Conservation (phyloP, 1,140 invertebrate species). For the Proctacanthus coquilletti region DNA sequence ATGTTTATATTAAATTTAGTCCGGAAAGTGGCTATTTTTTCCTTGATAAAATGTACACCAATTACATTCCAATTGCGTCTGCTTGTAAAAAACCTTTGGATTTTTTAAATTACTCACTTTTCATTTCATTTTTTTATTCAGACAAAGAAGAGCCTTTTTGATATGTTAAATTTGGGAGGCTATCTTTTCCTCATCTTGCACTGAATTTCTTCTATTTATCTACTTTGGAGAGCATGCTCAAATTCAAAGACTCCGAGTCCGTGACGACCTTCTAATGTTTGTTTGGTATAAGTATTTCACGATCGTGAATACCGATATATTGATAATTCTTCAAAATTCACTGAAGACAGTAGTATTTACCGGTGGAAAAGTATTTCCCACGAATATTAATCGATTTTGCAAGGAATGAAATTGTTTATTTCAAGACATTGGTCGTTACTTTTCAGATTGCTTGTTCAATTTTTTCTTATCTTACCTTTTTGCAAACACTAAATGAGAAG, state of each 20-base stretch:
- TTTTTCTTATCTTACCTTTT: no score
- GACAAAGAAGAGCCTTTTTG: no score
- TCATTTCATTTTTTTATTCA: no score
- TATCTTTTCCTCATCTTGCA: background rate
- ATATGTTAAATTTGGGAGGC: no score
- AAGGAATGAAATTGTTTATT: no score
- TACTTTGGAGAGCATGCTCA: constrained; percentile 22
- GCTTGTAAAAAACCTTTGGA: no score
- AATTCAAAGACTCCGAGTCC: constrained; percentile 21
- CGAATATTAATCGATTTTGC: constrained; percentile 21
- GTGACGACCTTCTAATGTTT: constrained; percentile 11
- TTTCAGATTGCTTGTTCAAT: no score
- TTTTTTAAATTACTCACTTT: no score
- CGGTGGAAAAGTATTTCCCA: constrained; percentile 18
- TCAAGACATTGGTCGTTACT: no score
- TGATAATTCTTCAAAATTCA: constrained; percentile 11
- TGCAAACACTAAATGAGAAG: no score
- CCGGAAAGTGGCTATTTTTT: no score
- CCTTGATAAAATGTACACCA: constrained; percentile 21
- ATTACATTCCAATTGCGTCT: constrained; percentile 21
- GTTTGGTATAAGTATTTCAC: background rate
- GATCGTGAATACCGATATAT: background rate
- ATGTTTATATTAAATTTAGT: no score
- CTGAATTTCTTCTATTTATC: constrained; percentile 10
- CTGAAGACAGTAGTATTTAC: constrained; percentile 15